Evolutionary conservation across 2,113 vertebrate species (phyloP), one percentile per base, ranked within the genome.

Genomic region (Myiozetetes cayanensis): DNA sequence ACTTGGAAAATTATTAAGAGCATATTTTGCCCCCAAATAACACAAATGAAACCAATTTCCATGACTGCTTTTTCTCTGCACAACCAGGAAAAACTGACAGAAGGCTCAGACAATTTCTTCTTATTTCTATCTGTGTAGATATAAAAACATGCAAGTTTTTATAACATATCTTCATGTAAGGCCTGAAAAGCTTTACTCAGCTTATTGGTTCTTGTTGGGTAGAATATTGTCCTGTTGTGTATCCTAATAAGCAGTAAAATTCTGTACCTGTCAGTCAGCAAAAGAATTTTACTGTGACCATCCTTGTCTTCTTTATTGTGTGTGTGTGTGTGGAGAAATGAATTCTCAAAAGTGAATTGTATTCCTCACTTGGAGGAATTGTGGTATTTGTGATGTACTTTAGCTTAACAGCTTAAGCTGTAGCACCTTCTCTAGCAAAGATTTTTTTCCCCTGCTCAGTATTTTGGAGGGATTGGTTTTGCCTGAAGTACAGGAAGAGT

Each of bases 31-130:
- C 17, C n/a, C 23, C 41, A 85, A 14, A 61, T 27, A 49, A 56
- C 17, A 44, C 1, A 47, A 61, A 25, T 41, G 15, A 8, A 53
- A 37, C 13, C 11, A 5, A 37, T 88, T 76, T 68, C 12, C 28
- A 15, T 3, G 0, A 37, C 41, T 53, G 10, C 11, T 87, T 90
- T 66, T 87, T 47, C 23, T 70, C 23, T 72, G 28, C 23, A 2
- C 44, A 82, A 14, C 12, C 12, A 75, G 44, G 24, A 41, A 31
- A 85, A 37, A 33, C 8, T 0, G 0, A 33, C 14, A 6, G 39
- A 47, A 91, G 21, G 6, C 24, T 82, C 12, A 59, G 62, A 37
- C 7, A 4, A 9, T 50, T 44, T 52, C 68, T 83, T 89, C 12
- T 66, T 58, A 21, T 4, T 55, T 27, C 4, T 71, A 16, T 61